Conservation (phyloP, 2,797 vertebrate genomes). For the Notoglanidium macrostoma region DNA sequence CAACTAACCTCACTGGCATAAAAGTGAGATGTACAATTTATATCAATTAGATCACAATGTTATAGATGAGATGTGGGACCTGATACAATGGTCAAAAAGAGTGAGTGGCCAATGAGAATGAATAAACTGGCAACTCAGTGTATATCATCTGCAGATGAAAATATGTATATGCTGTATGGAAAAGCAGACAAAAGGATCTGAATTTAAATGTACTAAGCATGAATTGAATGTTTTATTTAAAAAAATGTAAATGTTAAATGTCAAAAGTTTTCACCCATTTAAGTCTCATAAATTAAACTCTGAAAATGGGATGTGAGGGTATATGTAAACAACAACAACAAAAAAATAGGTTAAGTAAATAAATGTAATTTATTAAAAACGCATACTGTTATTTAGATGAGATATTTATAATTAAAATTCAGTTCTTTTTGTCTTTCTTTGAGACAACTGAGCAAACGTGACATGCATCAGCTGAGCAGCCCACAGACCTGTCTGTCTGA, state of each 20-base stretch:
- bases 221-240: neutral
- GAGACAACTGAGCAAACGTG: conserved; percentile 21
- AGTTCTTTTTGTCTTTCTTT: conserved; percentile 38
- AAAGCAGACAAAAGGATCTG: conserved; percentile 32
- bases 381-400: neutral
- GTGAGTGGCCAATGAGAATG: conserved; percentile 7
- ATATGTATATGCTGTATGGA: conserved; percentile 16
- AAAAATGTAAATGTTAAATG: neutral
- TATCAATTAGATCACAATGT: conserved; percentile 1
- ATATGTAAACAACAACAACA: neutral
- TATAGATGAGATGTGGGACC: conserved; percentile 25
- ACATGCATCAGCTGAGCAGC: conserved; percentile 45
- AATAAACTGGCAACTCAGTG: neutral
- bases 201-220: conserved; percentile 7
- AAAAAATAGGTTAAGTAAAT: neutral
- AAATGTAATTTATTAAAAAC: neutral
- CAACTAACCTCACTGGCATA: conserved; percentile 8
- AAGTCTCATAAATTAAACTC: neutral
- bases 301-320: neutral
- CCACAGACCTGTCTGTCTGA: conserved; percentile 34
- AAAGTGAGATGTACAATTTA: conserved; percentile 14
- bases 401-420: conserved; percentile 11
- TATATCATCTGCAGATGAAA: neutral
- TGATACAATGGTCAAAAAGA: conserved; percentile 8
- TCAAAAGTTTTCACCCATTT: neutral